Conservation (phyloP, 2,113 vertebrate species). For the Ancistrus triradiatus region DNA sequence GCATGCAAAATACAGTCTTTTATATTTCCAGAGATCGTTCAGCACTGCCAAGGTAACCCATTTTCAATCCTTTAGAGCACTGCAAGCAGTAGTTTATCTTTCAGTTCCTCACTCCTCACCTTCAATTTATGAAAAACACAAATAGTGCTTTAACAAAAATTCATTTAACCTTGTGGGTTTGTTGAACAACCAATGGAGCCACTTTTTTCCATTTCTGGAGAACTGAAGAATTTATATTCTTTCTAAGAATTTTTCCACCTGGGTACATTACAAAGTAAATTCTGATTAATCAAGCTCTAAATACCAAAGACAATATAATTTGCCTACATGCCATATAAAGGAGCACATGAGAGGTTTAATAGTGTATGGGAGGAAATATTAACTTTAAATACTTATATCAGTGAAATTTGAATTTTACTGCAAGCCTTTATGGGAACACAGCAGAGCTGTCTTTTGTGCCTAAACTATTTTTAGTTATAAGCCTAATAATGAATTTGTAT, state of each 20-base stretch:
- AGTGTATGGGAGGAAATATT: not conserved
- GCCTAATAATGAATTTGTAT: too few relatives aligned
- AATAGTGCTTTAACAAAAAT: constrained; percentile 32
- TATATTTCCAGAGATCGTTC: constrained; percentile 29
- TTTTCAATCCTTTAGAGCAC: constrained; percentile 30
- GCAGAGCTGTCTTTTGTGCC: too few relatives aligned
- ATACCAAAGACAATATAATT: too few relatives aligned
- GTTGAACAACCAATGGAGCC: constrained; percentile 36
- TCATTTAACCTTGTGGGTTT: constrained; percentile 43
- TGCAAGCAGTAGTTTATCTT: constrained; percentile 37
- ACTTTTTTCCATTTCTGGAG: constrained; percentile 46
- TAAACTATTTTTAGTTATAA: too few relatives aligned
- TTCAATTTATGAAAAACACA: constrained; percentile 40
- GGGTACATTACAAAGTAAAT: constrained; percentile 35
- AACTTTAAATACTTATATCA: too few relatives aligned
- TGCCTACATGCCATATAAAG: constrained; percentile 12
- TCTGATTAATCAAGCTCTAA: constrained; percentile 22
- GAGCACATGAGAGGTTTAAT: not conserved
- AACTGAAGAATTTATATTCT: constrained; percentile 26
- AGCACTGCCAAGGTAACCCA: constrained; percentile 30
- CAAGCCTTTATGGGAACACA: too few relatives aligned
- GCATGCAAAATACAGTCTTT: constrained; percentile 18
- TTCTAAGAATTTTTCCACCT: constrained; percentile 25
- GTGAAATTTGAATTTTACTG: too few relatives aligned
- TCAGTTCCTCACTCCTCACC: constrained; percentile 21